Base-by-base conservation (phyloP, 2,888 invertebrate species). In the Drosophila borborema region DNA sequence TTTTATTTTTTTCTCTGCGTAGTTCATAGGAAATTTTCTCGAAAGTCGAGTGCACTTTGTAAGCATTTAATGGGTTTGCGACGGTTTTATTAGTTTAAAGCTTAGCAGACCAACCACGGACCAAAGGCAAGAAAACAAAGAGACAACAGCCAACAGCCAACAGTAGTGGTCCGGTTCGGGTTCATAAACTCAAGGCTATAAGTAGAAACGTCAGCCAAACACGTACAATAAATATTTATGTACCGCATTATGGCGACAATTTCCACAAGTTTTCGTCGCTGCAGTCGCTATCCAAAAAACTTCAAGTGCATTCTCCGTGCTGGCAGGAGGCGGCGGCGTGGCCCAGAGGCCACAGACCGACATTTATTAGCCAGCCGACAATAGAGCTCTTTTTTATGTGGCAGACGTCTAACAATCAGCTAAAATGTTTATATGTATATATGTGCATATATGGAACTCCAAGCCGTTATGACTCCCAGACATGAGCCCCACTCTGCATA, bases 141-240 rank as follows among this genome's bases (percentile, higher is more conserved):
- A 46, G 45, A 14, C 45, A 45, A 58, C 54, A 23, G 54, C 36
- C 34, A 53, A 20, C 54, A 38, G 36, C 34, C 38, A 55, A 28
- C 41, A 55, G 41, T 41, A 41, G 55, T 20, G 20, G 55, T 62
- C 53, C 69, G 63, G 43, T 58, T 66, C 43, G 43, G 69, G 40
- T 62, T 75, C 55, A 62, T 64, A 75, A 75, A 64, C 60, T 69
- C 64, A 62, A 76, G 71, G 70, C 55, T 58, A 41, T 36, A 61
- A 67, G 36, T 23, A 51, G 58, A 64, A 71, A 51, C 51, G 69
- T 49, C 64, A 61, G 65, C 64, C 65, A 72, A 76, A 64, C 68
- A 80, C 80, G 77, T 76, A 69, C 67, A 41, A 80, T 85, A 87
- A 85, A 87, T 82, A 87, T 85, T 77, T 77, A 75, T 74, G 51